Conservation (phyloP, 2,888 invertebrate genomes). For the Dolomedes plantarius region DNA sequence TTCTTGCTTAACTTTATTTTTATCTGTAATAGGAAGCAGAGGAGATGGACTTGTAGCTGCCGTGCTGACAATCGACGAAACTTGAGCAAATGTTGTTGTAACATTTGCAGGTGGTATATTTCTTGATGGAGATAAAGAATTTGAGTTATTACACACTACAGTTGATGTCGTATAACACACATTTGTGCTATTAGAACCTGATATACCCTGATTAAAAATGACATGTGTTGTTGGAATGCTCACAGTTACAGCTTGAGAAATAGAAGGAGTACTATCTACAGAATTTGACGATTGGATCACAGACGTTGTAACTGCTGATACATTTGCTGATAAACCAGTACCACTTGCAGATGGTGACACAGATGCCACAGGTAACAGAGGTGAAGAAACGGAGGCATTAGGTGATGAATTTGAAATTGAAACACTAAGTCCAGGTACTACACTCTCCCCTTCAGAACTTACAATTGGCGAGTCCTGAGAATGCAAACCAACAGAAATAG, state of each 20-base stretch:
- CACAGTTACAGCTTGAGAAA: conserved; percentile 53
- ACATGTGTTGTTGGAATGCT: conserved; percentile 70
- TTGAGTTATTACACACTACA: conserved; percentile 50
- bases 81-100: conserved; percentile 69
- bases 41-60: conserved; percentile 62
- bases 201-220: conserved; percentile 58
- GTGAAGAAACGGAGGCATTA: conserved; percentile 37
- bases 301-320: conserved; percentile 66
- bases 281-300: conserved; percentile 66
- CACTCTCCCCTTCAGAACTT: conserved; percentile 39
- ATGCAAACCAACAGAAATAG: conserved; percentile 17
- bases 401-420: conserved; percentile 43
- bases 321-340: conserved; percentile 44
- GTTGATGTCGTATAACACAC: conserved; percentile 49
- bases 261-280: conserved; percentile 39
- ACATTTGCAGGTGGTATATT: conserved; percentile 68
- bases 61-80: conserved; percentile 70
- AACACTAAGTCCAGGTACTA: conserved; percentile 27
- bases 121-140: conserved; percentile 51
- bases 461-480: conserved; percentile 57
- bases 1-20: conserved; percentile 74
- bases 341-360: conserved; percentile 31
- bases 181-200: conserved; percentile 33
- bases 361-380: conserved; percentile 60
- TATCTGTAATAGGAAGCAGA: conserved; percentile 64